Evolutionary conservation across 1,140 invertebrate genomes (phyloP).

Genomic region (Nymphalis io): DNA sequence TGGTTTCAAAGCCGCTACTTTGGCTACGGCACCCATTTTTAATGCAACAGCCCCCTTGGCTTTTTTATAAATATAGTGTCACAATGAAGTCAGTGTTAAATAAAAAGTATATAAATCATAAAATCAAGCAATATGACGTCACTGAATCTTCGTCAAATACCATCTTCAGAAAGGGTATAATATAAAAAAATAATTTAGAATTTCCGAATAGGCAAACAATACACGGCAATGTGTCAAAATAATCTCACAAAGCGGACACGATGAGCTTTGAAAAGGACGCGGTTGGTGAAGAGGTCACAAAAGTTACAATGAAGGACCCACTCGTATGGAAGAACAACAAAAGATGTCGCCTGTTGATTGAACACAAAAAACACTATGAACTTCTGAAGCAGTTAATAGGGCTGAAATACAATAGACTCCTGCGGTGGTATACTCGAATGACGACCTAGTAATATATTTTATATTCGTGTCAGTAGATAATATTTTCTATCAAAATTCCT

Average conservation of each 20-base stretch:
- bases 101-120: conserved; percentile 63
- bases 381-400: conserved; percentile 76
- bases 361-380: conserved; percentile 74
- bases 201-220: conserved; percentile 68
- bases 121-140: conserved; percentile 58
- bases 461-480: conserved; percentile 52
- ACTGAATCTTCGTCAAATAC: conserved; percentile 59
- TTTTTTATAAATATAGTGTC: too few relatives aligned
- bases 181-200: conserved; percentile 66
- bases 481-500: conserved; percentile 39
- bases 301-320: conserved; percentile 47
- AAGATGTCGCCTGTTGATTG: conserved; percentile 58
- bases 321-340: conserved; percentile 44
- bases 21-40: too few relatives aligned
- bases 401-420: conserved; percentile 51
- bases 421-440: conserved; percentile 58
- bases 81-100: too few relatives aligned
- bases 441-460: conserved; percentile 63
- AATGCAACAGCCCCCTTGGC: too few relatives aligned
- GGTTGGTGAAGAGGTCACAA: conserved; percentile 49
- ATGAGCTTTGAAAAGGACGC: conserved; percentile 53
- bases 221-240: conserved; percentile 74
- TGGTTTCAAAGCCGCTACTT: too few relatives aligned
- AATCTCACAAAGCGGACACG: conserved; percentile 57
- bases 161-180: conserved; percentile 34